Evolutionary conservation across 2,888 invertebrate species (phyloP).

Genomic region (Tricholauxania praeusta): DNA sequence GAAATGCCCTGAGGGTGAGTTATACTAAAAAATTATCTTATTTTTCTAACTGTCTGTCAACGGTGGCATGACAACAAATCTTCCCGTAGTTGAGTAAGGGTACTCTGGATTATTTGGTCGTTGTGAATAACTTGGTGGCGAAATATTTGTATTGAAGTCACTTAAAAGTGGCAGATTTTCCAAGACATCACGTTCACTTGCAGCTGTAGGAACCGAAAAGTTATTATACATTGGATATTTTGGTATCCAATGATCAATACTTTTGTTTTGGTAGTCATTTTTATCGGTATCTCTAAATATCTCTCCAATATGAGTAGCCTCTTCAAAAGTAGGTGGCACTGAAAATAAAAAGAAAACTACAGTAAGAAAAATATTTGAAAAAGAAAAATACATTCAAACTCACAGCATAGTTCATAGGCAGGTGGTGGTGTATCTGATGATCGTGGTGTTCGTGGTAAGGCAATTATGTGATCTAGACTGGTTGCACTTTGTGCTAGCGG

Average conservation of each 20-base stretch:
- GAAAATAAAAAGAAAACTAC: not conserved
- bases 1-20: too few species aligned
- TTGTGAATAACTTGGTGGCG: too few species aligned
- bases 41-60: too few species aligned
- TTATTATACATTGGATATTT: slow-evolving; percentile 53
- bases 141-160: too few species aligned
- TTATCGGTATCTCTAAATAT: slow-evolving; percentile 51
- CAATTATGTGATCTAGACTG: slow-evolving; percentile 41
- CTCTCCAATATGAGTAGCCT: slow-evolving; percentile 48
- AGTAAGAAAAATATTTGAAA: not conserved
- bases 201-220: slow-evolving; percentile 43
- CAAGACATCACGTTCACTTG: too few species aligned
- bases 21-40: too few species aligned
- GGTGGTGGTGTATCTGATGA: slow-evolving; percentile 47
- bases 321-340: slow-evolving; percentile 54
- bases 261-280: slow-evolving; percentile 24
- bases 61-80: too few species aligned
- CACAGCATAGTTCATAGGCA: slow-evolving; percentile 50
- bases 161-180: too few species aligned
- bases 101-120: too few species aligned
- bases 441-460: slow-evolving; percentile 34
- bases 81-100: too few species aligned
- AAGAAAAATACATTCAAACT: slow-evolving; percentile 1
- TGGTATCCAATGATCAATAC: slow-evolving; percentile 48
- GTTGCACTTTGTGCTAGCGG: slow-evolving; percentile 18